These are phyloP conservation scores for Oppia nitens DNA, from an alignment of 1,140 invertebrate species.

Conservation along the genomic window DNA sequence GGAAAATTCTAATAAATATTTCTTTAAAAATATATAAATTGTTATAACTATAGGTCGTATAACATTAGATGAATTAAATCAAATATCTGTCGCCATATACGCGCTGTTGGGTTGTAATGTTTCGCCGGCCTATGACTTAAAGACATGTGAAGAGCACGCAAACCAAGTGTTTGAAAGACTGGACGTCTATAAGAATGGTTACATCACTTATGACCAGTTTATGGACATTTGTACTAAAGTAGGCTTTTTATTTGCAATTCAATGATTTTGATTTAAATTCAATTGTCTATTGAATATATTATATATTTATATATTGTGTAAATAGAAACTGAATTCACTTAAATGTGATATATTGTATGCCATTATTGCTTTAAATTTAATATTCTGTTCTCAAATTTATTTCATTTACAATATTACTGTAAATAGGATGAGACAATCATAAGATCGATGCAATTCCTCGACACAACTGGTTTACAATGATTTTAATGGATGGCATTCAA, in stretches of 20 bases:
- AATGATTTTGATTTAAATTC: neutral
- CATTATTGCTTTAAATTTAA: neutral
- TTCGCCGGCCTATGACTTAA: conserved; percentile 10
- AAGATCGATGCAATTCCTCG: conserved; percentile 17
- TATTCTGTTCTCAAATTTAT: neutral
- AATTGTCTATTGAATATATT: too few species aligned
- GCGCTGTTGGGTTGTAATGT: conserved; percentile 53
- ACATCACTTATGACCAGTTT: conserved; percentile 21
- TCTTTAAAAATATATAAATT: too few species aligned
- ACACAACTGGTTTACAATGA: conserved; percentile 10
- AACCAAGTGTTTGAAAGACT: conserved; percentile 13
- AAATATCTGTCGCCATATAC: conserved; percentile 72
- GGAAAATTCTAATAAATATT: too few species aligned
- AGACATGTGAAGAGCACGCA: conserved; percentile 16
- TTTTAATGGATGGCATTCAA: too few species aligned
- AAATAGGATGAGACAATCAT: conserved; percentile 18
- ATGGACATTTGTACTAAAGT: conserved; percentile 20
- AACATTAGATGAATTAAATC: conserved; percentile 61
- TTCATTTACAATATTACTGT: neutral
- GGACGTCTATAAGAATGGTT: conserved; percentile 18
- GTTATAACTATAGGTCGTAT: conserved; percentile 37
- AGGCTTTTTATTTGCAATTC: neutral
- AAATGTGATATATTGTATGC: neutral
- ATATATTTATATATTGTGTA: neutral
- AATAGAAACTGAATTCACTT: neutral